These are phyloP conservation scores for Axis porcinus DNA, from an alignment of 2,113 vertebrate species.

Conservation along the genomic window DNA sequence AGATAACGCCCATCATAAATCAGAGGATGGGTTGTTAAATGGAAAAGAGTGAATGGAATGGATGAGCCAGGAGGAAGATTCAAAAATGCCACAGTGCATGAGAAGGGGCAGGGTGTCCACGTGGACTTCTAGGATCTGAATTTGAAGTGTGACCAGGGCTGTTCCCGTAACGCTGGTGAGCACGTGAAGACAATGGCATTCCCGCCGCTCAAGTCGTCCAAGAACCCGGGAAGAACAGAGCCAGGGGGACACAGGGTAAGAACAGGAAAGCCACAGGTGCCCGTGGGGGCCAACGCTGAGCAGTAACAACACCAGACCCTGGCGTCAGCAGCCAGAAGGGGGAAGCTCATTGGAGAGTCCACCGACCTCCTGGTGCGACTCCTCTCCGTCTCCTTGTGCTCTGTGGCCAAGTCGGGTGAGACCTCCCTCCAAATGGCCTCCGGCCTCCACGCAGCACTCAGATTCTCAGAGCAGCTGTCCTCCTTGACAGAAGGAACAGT, in stretches of 20 bases:
- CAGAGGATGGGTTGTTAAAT: not conserved
- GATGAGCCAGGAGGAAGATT: not conserved
- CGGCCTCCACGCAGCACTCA: not conserved
- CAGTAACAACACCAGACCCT: not conserved
- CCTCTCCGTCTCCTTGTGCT: not conserved
- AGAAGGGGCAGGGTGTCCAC: not conserved
- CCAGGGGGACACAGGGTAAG: not conserved
- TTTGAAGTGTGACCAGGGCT: not conserved
- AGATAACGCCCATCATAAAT: rapidly evolving
- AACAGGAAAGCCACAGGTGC: not conserved
- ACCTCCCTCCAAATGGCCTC: not conserved
- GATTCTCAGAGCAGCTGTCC: not conserved
- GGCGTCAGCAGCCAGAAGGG: not conserved
- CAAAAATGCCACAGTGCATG: not conserved
- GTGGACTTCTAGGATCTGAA: not conserved
- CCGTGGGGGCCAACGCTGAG: not conserved
- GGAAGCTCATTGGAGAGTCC: rapidly evolving
- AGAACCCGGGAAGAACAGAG: not conserved
- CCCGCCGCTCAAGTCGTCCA: not conserved
- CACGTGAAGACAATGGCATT: not conserved
- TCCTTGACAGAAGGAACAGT: not conserved
- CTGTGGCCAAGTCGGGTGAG: not conserved
- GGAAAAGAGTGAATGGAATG: not conserved
- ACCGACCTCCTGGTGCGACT: not conserved
- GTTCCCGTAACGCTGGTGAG: not conserved